Conservation (phyloP, 2,113 vertebrate species). For the Sylvilagus bachmani region DNA sequence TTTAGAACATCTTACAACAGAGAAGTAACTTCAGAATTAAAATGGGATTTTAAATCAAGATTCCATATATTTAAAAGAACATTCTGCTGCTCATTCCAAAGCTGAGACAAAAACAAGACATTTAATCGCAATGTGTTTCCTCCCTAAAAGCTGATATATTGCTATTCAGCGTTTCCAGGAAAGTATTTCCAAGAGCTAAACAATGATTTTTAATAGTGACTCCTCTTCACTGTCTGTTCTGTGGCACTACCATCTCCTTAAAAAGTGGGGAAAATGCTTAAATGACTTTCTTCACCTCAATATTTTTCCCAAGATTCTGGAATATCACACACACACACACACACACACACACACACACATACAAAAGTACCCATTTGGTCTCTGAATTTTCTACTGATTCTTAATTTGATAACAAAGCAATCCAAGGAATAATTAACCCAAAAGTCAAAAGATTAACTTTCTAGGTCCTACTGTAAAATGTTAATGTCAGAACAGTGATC, state of each 20-base stretch:
- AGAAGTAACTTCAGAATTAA: slow-evolving; percentile 36
- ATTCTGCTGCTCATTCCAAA: slow-evolving; percentile 58
- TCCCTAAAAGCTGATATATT: slow-evolving; percentile 50
- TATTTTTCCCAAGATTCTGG: slow-evolving; percentile 2
- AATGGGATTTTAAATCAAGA: slow-evolving; percentile 33
- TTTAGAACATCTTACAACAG: neutral
- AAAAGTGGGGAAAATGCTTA: neutral
- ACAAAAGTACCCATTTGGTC: neutral
- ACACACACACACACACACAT: too few species aligned
- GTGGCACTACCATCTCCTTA: slow-evolving; percentile 16
- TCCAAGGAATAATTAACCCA: neutral
- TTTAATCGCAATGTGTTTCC: slow-evolving; percentile 43
- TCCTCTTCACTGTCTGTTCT: slow-evolving; percentile 67
- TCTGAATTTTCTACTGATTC: neutral
- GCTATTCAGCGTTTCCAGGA: slow-evolving; percentile 45
- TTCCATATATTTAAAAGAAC: neutral
- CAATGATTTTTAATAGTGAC: slow-evolving; percentile 62
- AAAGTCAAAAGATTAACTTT: slow-evolving; percentile 1
- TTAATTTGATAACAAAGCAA: slow-evolving; percentile 61
- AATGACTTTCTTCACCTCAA: slow-evolving; percentile 28
- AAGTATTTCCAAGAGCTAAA: slow-evolving; percentile 66
- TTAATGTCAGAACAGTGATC: neutral
- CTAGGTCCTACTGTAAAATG: slow-evolving; percentile 1
- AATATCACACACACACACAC: slow-evolving; percentile 23
- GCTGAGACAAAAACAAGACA: slow-evolving; percentile 55